These are phyloP conservation scores for Petaurus breviceps DNA, from an alignment of 2,113 vertebrate genomes.

Conservation along the genomic window DNA sequence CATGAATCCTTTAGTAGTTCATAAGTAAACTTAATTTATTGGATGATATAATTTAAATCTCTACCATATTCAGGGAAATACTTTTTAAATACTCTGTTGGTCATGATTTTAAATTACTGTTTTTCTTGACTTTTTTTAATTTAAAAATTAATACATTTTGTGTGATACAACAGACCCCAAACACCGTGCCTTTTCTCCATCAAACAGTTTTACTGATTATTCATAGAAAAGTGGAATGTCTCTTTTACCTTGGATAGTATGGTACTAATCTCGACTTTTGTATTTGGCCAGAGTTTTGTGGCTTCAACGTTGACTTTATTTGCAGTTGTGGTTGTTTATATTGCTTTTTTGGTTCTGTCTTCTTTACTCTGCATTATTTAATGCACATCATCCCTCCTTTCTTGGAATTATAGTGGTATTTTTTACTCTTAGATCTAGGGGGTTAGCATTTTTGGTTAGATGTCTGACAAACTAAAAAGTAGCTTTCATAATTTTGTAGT, in stretches of 20 bases:
- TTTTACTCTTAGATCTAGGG: constrained; percentile 44
- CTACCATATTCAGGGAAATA: neutral
- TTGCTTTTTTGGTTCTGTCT: neutral
- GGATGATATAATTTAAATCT: neutral
- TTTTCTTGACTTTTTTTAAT: neutral
- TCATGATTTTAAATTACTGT: neutral
- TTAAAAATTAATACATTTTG: neutral
- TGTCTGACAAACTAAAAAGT: constrained; percentile 46
- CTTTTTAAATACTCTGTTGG: neutral
- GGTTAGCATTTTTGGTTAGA: constrained; percentile 52
- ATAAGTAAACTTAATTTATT: neutral
- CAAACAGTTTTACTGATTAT: neutral
- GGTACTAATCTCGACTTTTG: neutral
- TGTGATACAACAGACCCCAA: neutral
- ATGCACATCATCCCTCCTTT: neutral
- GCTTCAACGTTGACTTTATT: neutral
- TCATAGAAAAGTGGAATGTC: neutral
- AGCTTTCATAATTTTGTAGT: neutral
- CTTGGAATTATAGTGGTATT: constrained; percentile 43
- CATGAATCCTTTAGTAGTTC: neutral
- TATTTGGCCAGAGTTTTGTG: neutral
- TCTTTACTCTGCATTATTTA: neutral
- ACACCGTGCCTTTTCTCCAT: neutral
- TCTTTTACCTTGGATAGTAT: neutral
- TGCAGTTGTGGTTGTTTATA: neutral